These are phyloP conservation scores for Arvicola amphibius DNA, from an alignment of 2,797 vertebrate species.

Conservation along the genomic window DNA sequence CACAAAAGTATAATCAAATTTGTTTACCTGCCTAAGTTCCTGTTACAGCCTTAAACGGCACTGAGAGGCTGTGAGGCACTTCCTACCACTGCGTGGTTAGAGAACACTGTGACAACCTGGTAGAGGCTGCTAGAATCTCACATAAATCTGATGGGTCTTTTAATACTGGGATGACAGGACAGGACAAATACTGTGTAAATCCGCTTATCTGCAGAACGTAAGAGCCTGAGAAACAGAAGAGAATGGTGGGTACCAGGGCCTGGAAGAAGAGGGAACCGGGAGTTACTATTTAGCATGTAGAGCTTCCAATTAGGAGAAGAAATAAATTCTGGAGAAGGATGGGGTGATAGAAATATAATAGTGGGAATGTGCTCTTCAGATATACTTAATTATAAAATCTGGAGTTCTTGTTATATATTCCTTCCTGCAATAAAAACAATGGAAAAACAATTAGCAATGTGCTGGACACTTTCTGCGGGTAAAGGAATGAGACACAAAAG, in stretches of 20 bases:
- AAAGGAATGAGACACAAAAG: not conserved
- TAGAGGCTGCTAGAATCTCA: slow-evolving; percentile 9
- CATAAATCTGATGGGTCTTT: not conserved
- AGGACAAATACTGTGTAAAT: not conserved
- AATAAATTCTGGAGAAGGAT: not conserved
- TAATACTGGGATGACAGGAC: not conserved
- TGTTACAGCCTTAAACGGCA: not conserved
- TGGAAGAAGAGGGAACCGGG: not conserved
- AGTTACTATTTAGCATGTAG: not conserved
- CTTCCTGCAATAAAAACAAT: slow-evolving; percentile 37
- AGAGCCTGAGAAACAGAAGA: not conserved
- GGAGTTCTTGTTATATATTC: not conserved
- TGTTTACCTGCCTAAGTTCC: not conserved
- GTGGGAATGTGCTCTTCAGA: not conserved
- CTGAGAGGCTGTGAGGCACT: not conserved
- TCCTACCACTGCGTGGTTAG: not conserved
- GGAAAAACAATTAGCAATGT: slow-evolving; percentile 13
- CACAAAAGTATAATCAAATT: not conserved
- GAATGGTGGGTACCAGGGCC: not conserved
- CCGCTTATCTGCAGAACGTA: not conserved
- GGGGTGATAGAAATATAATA: not conserved
- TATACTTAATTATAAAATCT: not conserved
- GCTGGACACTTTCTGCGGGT: slow-evolving; percentile 27
- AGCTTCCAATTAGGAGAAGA: not conserved
- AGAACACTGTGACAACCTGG: not conserved